Conservation (phyloP, 2,888 invertebrate species). For the Mellilla xanthometata region DNA sequence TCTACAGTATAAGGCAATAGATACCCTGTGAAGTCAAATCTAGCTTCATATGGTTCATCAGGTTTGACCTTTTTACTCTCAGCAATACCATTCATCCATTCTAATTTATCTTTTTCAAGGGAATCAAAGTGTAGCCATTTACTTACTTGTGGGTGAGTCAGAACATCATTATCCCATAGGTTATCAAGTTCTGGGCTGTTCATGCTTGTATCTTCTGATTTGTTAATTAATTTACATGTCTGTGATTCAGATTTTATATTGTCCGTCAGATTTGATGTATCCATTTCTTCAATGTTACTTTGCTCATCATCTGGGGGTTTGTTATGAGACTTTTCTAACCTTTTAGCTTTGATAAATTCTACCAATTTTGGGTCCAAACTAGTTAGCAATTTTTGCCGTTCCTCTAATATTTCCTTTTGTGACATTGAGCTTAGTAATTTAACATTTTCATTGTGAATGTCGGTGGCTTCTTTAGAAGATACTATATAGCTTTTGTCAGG, state of each 20-base stretch:
- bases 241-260: neutral
- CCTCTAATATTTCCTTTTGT: constrained; percentile 88
- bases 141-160: constrained; percentile 83
- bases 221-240: too few relatives aligned
- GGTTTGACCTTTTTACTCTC: constrained; percentile 80
- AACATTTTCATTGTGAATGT: constrained; percentile 90
- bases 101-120: constrained; percentile 93
- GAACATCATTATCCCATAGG: constrained; percentile 80
- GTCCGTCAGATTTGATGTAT: constrained; percentile 38
- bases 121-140: constrained; percentile 93
- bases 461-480: constrained; percentile 69
- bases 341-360: constrained; percentile 82
- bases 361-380: constrained; percentile 86
- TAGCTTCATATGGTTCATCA: constrained; percentile 88
- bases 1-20: constrained; percentile 87
- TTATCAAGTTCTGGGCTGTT: constrained; percentile 37
- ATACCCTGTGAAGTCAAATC: constrained; percentile 92
- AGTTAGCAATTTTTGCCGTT: constrained; percentile 85
- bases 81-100: constrained; percentile 90
- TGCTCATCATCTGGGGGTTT: neutral
- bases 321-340: constrained; percentile 32
- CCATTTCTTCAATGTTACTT: constrained; percentile 42
- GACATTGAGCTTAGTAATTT: constrained; percentile 86
- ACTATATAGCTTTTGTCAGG: constrained; percentile 72
- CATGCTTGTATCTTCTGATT: too few relatives aligned